Evolutionary conservation across 2,113 vertebrate species (phyloP).

Genomic region (Scomber scombrus): DNA sequence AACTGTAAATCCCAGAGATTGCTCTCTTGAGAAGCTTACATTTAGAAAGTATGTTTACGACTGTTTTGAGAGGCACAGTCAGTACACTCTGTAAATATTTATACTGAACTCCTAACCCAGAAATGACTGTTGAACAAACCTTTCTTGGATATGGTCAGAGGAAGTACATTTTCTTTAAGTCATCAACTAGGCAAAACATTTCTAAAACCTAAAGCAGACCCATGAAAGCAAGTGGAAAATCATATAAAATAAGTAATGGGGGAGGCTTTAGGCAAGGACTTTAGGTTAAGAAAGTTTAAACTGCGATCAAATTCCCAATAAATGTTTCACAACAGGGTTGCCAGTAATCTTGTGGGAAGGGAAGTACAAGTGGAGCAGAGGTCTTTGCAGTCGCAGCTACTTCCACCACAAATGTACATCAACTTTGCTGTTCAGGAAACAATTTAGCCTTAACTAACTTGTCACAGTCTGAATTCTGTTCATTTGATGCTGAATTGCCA

Average conservation of each 20-base stretch:
- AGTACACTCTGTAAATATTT: not conserved
- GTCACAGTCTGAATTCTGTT: too few relatives aligned
- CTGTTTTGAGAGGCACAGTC: not conserved
- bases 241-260: not conserved
- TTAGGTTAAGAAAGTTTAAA: slow-evolving; percentile 10
- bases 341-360: slow-evolving; percentile 41
- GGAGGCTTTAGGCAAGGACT: not conserved
- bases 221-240: not conserved
- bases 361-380: slow-evolving; percentile 41
- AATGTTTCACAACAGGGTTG: slow-evolving; percentile 43
- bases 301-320: slow-evolving; percentile 1
- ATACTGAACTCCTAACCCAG: not conserved
- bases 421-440: not conserved
- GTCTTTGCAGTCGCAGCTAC: not conserved
- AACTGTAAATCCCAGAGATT: not conserved
- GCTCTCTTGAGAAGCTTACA: not conserved
- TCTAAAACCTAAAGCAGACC: not conserved
- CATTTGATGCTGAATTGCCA: too few relatives aligned
- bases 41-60: slow-evolving; percentile 1
- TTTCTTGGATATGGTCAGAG: too few relatives aligned
- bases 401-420: not conserved
- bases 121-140: not conserved
- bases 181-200: not conserved
- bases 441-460: too few relatives aligned
- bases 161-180: not conserved